Conservation (phyloP, 2,113 vertebrate species). For the Caloenas nicobarica region DNA sequence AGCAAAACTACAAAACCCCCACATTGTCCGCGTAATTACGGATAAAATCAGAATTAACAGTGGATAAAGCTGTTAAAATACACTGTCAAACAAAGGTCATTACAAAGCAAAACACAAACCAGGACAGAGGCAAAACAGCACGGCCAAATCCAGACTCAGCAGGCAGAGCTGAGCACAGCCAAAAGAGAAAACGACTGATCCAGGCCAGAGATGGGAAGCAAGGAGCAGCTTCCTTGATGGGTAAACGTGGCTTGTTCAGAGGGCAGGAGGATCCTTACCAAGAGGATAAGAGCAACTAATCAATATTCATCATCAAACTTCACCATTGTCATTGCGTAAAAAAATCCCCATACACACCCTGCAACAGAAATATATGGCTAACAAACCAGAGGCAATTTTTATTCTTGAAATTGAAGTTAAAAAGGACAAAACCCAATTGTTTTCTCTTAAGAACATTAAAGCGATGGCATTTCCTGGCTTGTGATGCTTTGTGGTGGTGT, state of each 20-base stretch:
- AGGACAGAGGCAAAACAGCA: not conserved
- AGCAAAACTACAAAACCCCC: not conserved
- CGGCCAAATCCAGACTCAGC: not conserved
- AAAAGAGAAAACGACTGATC: not conserved
- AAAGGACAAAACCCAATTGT: not conserved
- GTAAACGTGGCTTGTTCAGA: not conserved
- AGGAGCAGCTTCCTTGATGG: not conserved
- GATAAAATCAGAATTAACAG: not conserved
- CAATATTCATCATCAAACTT: not conserved
- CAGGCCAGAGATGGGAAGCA: not conserved
- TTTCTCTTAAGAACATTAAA: not conserved
- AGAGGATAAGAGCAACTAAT: not conserved
- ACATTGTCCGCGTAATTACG: not conserved
- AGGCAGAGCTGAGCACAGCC: not conserved
- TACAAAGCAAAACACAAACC: conserved; percentile 5
- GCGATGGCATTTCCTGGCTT: not conserved
- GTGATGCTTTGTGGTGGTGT: not conserved
- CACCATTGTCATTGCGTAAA: not conserved
- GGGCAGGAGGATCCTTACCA: not conserved
- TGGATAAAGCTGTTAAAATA: not conserved
- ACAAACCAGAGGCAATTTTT: not conserved
- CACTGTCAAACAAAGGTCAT: not conserved
- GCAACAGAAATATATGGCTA: not conserved
- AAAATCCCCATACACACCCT: not conserved
- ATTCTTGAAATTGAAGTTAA: not conserved